Conservation (phyloP, 2,113 vertebrate genomes). For the Alces alces region DNA sequence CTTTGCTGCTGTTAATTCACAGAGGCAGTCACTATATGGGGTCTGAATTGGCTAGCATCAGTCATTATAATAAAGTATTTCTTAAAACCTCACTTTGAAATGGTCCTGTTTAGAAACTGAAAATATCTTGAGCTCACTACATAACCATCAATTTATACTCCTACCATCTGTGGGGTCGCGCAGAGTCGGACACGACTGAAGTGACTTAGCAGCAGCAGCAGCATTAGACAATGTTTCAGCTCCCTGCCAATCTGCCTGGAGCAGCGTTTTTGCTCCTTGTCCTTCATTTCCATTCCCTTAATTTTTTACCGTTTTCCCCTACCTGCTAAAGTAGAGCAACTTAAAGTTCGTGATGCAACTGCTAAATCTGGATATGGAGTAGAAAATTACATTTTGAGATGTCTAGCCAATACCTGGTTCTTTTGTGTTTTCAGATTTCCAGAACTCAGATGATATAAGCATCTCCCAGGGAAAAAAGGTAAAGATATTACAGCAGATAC, state of each 20-base stretch:
- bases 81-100: neutral
- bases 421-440: neutral
- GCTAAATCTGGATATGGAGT: neutral
- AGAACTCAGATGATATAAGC: neutral
- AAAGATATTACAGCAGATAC: neutral
- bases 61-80: neutral
- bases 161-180: neutral
- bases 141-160: neutral
- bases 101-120: neutral
- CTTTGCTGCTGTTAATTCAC: neutral
- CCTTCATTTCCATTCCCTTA: neutral
- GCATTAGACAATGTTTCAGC: neutral
- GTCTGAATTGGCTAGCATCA: neutral
- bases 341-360: neutral
- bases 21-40: neutral
- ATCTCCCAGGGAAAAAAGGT: neutral
- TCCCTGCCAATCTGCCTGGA: neutral
- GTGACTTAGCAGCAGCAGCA: neutral
- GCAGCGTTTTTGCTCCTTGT: neutral
- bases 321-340: neutral
- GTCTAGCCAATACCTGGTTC: neutral
- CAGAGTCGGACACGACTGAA: neutral
- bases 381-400: neutral
- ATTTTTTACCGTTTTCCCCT: neutral
- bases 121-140: neutral